Evolutionary conservation across 2,888 invertebrate species (phyloP), one percentile per base, ranked within the genome.

Genomic region (Melanargia galathea): DNA sequence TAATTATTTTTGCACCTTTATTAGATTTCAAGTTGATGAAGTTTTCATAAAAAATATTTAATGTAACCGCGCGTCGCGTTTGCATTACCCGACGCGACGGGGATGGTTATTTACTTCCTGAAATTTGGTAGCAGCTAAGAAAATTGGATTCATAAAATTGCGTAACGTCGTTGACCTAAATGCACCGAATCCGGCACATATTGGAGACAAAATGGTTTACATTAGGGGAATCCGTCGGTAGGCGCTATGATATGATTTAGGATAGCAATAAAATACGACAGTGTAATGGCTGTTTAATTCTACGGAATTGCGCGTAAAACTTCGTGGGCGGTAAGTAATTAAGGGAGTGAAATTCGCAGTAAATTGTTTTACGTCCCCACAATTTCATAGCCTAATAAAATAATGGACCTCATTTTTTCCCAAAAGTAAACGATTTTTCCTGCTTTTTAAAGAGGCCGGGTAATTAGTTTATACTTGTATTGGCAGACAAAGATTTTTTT

Each of bases 81-180:
- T 49, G 49, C n/a, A 16, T 24, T 48, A 24, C 30, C 52, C 20
- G 13, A 33, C 33, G 7, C 30, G 30, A 30, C 30, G 30, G 7
- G 30, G 30, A 30, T 8, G 52, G 52, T 11, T 52, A 40, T 52
- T 52, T 38, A 20, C 55, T 43, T 55, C 43, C 18, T 55, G 26
- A 52, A 35, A 52, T 52, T 20, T 13, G 24, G 57, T 13, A 57
- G 57, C 57, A 57, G 57, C 57, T 30, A 33, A n/a, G 33, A 33
- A 57, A 57, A 57, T 57, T 57, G 57, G 45, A 57, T 46, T 57
- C 57, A 45, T 57, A 57, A 45, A 45, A 57, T 46, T 45, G 30
- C 45, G 57, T 45, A 57, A 57, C 45, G 45, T 57, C 33, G 57
- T 57, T 57, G 57, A 57, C 57, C 57, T 20, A 33, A 45, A 57